Conservation (phyloP, 1,140 invertebrate species). For the Drosophila nigromelanica region DNA sequence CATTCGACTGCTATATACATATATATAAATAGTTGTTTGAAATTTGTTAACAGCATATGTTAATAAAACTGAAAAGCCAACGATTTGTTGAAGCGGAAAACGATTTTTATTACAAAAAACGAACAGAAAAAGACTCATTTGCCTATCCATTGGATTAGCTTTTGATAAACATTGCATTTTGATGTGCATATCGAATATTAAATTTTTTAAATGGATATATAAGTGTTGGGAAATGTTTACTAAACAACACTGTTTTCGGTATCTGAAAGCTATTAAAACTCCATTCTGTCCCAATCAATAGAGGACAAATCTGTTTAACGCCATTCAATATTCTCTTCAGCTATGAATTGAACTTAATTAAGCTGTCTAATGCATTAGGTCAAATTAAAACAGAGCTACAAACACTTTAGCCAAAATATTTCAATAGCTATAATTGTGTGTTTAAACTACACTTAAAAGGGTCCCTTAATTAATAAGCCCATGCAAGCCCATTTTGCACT, state of each 20-base stretch:
- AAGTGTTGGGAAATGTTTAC: too few species aligned
- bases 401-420: background rate
- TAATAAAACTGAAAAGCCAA: constrained; percentile 31
- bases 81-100: constrained; percentile 38
- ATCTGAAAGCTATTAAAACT: too few species aligned
- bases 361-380: constrained; percentile 5
- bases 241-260: too few species aligned
- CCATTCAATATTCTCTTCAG: constrained; percentile 1
- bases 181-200: constrained; percentile 8
- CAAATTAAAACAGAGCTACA: background rate
- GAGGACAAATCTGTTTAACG: background rate
- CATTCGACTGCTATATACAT: constrained; percentile 24
- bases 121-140: background rate
- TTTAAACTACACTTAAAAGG: constrained; percentile 7
- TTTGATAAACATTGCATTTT: constrained; percentile 30
- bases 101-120: constrained; percentile 9
- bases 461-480: background rate
- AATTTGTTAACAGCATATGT: constrained; percentile 38
- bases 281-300: too few species aligned
- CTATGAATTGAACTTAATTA: constrained; percentile 5
- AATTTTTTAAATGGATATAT: background rate
- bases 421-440: background rate
- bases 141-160: constrained; percentile 36
- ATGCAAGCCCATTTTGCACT: background rate
- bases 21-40: constrained; percentile 20